These are phyloP conservation scores for Caenorhabditis sp. DNA, from an alignment of 2,888 invertebrate genomes.

Conservation along the genomic window DNA sequence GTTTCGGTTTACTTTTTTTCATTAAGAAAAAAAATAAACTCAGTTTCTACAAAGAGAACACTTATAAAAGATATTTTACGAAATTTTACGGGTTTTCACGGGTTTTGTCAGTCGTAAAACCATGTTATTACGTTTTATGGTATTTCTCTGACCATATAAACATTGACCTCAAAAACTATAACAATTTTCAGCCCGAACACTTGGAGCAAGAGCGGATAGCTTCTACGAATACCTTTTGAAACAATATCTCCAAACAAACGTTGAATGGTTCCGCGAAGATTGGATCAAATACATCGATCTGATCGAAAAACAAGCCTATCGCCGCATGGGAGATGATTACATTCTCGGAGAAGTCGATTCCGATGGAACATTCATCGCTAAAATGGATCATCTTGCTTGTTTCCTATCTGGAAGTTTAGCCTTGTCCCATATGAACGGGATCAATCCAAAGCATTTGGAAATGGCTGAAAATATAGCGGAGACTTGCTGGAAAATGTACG, in stretches of 20 bases:
- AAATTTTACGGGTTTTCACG: too few relatives aligned
- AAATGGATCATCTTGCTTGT: conserved; percentile 97
- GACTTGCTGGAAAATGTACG: conserved; percentile 94
- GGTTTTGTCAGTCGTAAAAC: too few relatives aligned
- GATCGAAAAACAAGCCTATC: conserved; percentile 56
- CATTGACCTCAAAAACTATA: conserved; percentile 75
- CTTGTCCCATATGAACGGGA: conserved; percentile 82
- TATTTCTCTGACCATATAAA: too few relatives aligned
- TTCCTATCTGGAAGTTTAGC: conserved; percentile 92
- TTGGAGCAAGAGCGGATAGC: conserved; percentile 95
- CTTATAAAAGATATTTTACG: too few relatives aligned
- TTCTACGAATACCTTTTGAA: conserved; percentile 98
- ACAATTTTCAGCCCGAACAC: conserved; percentile 81
- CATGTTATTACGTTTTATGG: too few relatives aligned
- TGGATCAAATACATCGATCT: conserved; percentile 61
- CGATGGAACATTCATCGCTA: conserved; percentile 85
- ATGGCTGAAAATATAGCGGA: conserved; percentile 86
- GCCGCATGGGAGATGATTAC: conserved; percentile 76
- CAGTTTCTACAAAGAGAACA: too few relatives aligned
- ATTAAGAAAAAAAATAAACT: too few relatives aligned
- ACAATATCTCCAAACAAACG: conserved; percentile 90
- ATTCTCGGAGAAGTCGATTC: conserved; percentile 91
- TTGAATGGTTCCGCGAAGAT: conserved; percentile 71
- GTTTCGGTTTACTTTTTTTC: too few relatives aligned
- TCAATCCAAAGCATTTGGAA: conserved; percentile 84